Evolutionary conservation across 2,888 invertebrate species (phyloP).

Genomic region (Boloria euphrosyne): DNA sequence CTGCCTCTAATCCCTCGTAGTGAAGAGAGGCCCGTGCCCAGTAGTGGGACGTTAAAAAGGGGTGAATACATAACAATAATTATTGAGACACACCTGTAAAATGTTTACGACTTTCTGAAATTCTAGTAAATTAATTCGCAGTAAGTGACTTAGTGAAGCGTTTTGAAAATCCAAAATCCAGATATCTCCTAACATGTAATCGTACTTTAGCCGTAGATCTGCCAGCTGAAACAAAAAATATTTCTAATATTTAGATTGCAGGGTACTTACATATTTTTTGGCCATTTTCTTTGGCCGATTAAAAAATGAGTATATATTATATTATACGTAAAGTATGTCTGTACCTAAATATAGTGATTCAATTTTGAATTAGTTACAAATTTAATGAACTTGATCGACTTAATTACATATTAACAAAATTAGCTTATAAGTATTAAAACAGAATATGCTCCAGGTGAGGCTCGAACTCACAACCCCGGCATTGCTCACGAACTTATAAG

Average conservation of each 20-base stretch:
- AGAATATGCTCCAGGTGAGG: conserved; percentile 96
- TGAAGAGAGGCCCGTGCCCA: too few species aligned
- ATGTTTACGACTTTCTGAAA: conserved; percentile 56
- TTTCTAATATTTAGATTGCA: neutral
- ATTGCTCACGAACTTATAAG: conserved; percentile 97
- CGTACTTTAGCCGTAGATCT: conserved; percentile 68
- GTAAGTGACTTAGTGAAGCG: too few species aligned
- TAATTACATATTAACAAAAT: neutral
- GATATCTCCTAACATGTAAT: conserved; percentile 68
- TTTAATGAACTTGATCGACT: too few species aligned
- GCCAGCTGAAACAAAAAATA: conserved; percentile 53
- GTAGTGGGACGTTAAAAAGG: too few species aligned
- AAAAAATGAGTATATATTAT: too few species aligned
- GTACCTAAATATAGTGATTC: too few species aligned
- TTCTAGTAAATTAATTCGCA: conserved; percentile 64
- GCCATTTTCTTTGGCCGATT: too few species aligned
- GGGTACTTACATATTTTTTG: too few species aligned
- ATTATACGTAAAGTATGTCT: too few species aligned
- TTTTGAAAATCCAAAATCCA: too few species aligned
- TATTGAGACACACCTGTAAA: conserved; percentile 28
- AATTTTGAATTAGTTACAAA: too few species aligned
- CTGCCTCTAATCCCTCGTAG: too few species aligned
- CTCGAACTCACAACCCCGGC: conserved; percentile 99
- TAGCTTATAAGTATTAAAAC: conserved; percentile 16
- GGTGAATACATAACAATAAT: neutral